These are phyloP conservation scores for Apogon talboti DNA, from an alignment of 2,797 vertebrate species.

Conservation along the genomic window DNA sequence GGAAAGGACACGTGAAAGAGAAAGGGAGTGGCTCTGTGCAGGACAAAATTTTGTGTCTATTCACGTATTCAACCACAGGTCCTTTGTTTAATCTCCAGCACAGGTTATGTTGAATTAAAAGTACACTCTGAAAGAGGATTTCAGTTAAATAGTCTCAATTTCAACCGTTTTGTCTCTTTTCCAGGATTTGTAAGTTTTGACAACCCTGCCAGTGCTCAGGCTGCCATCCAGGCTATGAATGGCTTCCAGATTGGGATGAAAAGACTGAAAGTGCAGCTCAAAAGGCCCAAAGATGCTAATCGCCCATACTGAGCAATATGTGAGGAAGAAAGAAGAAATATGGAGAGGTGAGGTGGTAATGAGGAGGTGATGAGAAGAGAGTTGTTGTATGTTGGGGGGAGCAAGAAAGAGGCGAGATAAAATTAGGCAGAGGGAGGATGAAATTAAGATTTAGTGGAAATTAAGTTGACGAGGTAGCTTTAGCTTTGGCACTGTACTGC, in stretches of 20 bases:
- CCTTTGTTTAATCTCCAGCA: not conserved
- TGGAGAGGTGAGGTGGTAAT: conserved; percentile 69
- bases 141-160: conserved; percentile 8
- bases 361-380: conserved; percentile 56
- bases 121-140: not conserved
- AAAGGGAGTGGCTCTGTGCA: conserved; percentile 26
- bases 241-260: conserved; percentile 99
- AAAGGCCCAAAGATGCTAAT: conserved; percentile 98
- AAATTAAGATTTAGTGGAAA: conserved; percentile 27
- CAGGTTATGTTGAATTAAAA: conserved; percentile 18
- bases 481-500: conserved; percentile 50
- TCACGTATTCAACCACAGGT: conserved; percentile 12
- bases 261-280: conserved; percentile 98
- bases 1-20: conserved; percentile 47
- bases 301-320: conserved; percentile 90
- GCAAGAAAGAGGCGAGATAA: not conserved
- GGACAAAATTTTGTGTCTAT: conserved; percentile 34
- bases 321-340: conserved; percentile 45
- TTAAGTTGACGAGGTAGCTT: conserved; percentile 24
- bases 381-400: conserved; percentile 44
- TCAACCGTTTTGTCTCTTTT: not conserved
- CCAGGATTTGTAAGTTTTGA: conserved; percentile 97
- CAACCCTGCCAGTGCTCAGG: conserved; percentile 97
- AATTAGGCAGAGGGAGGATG: conserved; percentile 19
- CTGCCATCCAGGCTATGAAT: conserved; percentile 99